Evolutionary conservation across 2,113 vertebrate genomes (phyloP), one percentile per base, ranked within the genome.

Genomic region (Antechinus stuartii): DNA sequence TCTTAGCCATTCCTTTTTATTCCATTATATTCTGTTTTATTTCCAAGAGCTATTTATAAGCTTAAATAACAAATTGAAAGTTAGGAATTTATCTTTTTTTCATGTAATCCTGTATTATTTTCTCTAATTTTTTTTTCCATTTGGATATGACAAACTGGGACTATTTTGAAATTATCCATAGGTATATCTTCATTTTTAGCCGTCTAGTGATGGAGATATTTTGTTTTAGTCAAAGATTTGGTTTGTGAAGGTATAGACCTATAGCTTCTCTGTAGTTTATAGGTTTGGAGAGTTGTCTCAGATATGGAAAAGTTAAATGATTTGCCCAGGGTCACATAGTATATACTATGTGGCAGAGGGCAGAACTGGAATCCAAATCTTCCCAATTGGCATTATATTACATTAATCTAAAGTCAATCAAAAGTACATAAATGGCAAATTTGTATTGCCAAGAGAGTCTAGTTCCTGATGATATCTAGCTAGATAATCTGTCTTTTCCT

Each of bases 391-490:
- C 5, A 8, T 22, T 76, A 14, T 76, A 2, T 76, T 76, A 22
- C 4, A n/a, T 14, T 35, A 76, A n/a, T n/a, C 68, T 76, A 76
- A 19, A n/a, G 14, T 76, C 35, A n/a, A 76, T 76, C 35, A 16
- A 76, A 19, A 76, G 68, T n/a, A 76, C 16, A n/a, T n/a, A 6
- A 76, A n/a, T 76, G 57, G 35, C 68, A 76, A n/a, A 76, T 76
- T n/a, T 27, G n/a, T 76, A 35, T 76, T 76, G 35, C n/a, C 68
- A 76, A 76, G n/a, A 68, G 61, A n/a, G 14, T 22, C 14, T 57
- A 54, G 26, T 93, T 98, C 46, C 98, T 98, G 98, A 99, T 99
- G 97, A 99, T 99, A 97, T 99, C 99, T 89, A 99, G 97, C 94
- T 23, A 97, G 93, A 95, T 99, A 99, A 2, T 97, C 97, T 0